These are phyloP conservation scores for Chloropsis hardwickii DNA, from an alignment of 2,113 vertebrate species.

Conservation along the genomic window DNA sequence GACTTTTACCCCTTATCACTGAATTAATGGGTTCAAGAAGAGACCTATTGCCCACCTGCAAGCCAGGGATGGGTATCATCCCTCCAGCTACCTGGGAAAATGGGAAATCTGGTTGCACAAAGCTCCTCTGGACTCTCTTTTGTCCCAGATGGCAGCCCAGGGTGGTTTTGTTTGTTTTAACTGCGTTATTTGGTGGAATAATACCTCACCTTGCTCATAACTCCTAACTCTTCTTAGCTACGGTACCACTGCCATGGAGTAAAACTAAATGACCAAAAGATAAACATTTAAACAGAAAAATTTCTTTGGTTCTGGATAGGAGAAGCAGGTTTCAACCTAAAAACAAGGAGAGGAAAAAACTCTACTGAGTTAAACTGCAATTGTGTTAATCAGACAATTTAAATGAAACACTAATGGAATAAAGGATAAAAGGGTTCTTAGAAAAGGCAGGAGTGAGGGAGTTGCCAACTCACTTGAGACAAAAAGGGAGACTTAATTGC, in stretches of 20 bases:
- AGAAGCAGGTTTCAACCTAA: background rate
- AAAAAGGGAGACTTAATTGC: slow-evolving; percentile 33
- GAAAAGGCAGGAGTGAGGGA: slow-evolving; percentile 27
- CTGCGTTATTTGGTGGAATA: background rate
- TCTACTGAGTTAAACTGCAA: background rate
- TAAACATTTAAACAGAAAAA: background rate
- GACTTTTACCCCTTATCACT: background rate
- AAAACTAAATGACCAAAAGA: background rate
- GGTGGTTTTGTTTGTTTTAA: background rate
- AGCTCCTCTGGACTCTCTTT: background rate
- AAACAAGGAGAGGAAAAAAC: background rate
- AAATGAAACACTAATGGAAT: background rate
- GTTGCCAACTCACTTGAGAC: slow-evolving; percentile 35
- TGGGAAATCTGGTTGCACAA: background rate
- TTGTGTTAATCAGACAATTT: slow-evolving; percentile 25
- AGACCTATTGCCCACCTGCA: background rate
- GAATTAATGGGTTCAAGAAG: background rate
- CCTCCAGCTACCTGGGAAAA: background rate
- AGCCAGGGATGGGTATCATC: background rate
- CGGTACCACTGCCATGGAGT: background rate
- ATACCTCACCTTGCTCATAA: background rate
- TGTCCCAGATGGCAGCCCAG: background rate
- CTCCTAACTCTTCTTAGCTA: background rate
- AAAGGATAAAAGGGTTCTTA: slow-evolving; percentile 30
- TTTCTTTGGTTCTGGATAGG: background rate